phyloP scores from a whole-genome alignment of 2,797 vertebrate species.

The Kryptolebias ocellatus region DNA sequence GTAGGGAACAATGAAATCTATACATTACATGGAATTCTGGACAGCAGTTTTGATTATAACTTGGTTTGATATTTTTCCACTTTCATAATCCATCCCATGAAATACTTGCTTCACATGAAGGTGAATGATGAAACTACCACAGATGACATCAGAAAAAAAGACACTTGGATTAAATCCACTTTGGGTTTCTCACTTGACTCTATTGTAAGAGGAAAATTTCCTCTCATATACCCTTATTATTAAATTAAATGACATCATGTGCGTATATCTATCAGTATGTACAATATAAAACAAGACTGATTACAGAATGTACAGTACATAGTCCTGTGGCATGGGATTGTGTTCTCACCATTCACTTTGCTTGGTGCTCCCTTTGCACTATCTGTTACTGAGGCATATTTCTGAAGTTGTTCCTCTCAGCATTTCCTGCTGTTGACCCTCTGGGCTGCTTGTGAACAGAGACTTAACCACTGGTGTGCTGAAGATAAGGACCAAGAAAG shows the following conservation, averaged over 20 bases:
- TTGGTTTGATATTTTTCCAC: background rate
- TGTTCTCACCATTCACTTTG: slow-evolving; percentile 65
- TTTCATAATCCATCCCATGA: background rate
- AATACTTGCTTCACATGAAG: slow-evolving; percentile 9
- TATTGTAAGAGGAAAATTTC: slow-evolving; percentile 30
- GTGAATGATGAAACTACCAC: slow-evolving; percentile 1
- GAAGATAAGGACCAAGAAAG: slow-evolving; percentile 69
- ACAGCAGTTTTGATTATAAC: background rate
- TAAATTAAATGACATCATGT: slow-evolving; percentile 82
- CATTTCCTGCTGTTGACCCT: slow-evolving; percentile 66
- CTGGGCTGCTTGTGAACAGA: slow-evolving; percentile 64
- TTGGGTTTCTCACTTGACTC: slow-evolving; percentile 52
- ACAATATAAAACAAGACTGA: slow-evolving; percentile 85
- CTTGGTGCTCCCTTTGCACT: slow-evolving; percentile 50
- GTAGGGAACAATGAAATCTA: slow-evolving; percentile 15
- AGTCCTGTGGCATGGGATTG: slow-evolving; percentile 70
- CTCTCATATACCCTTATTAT: slow-evolving; percentile 55
- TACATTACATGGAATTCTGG: slow-evolving; percentile 6
- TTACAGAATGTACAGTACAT: slow-evolving; percentile 84
- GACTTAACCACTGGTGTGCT: slow-evolving; percentile 68
- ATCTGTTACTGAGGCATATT: slow-evolving; percentile 45
- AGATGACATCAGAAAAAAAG: slow-evolving; percentile 20
- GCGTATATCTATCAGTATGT: slow-evolving; percentile 83
- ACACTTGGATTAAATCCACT: slow-evolving; percentile 49
- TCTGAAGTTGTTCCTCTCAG: slow-evolving; percentile 52